Evolutionary conservation across 2,113 vertebrate genomes (phyloP).

Genomic region (Pleuronectes platessa): DNA sequence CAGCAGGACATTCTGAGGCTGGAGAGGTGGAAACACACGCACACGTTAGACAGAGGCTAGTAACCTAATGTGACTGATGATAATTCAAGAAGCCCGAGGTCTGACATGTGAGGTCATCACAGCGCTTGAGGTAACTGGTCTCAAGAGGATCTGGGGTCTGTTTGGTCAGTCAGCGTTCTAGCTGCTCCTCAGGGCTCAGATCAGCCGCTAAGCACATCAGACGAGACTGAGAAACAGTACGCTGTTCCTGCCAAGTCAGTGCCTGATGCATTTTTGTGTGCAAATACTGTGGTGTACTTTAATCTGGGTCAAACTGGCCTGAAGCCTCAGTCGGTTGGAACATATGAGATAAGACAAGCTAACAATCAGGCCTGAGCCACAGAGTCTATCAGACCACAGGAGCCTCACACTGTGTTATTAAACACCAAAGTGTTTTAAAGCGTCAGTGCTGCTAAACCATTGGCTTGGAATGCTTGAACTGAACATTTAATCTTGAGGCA

Average conservation of each 20-base stretch:
- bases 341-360: constrained; percentile 10
- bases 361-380: not conserved
- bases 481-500: not conserved
- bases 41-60: constrained; percentile 40
- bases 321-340: constrained; percentile 16
- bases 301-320: not conserved
- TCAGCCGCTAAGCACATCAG: constrained; percentile 57
- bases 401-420: not conserved
- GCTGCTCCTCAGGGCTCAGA: constrained; percentile 27
- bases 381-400: not conserved
- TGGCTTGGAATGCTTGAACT: not conserved
- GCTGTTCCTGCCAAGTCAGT: constrained; percentile 3
- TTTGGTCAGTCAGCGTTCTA: not conserved
- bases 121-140: constrained; percentile 5
- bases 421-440: not conserved
- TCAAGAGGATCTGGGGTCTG: constrained; percentile 40
- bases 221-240: constrained; percentile 22
- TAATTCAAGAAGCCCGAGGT: constrained; percentile 9
- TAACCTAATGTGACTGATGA: constrained; percentile 12
- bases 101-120: constrained; percentile 2
- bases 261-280: constrained; percentile 9
- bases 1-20: constrained; percentile 95
- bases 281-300: not conserved
- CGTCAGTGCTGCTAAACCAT: not conserved
- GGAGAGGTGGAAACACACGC: constrained; percentile 19